Evolutionary conservation across 2,113 vertebrate genomes (phyloP), one percentile per base, ranked within the genome.

Genomic region (Cephalopholis sonnerati): DNA sequence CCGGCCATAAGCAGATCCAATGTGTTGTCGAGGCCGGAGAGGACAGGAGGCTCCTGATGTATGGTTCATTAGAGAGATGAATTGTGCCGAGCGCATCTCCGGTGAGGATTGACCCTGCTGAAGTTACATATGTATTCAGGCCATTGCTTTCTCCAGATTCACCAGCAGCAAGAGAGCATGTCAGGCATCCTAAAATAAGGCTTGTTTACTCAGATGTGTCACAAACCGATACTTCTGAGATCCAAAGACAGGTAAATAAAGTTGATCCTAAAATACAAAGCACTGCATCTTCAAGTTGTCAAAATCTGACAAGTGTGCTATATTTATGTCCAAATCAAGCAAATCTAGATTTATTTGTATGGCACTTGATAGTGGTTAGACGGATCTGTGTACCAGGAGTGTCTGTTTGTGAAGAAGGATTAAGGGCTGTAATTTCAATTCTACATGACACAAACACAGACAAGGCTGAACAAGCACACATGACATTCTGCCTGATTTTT

Each of bases 11-110:
- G 88, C 68, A 59, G 68, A 78, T 81, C 73, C n/a, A 29, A 66
- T 78, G 75, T n/a, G 74, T 79, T 77, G 41, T 67, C 74, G 57
- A 77, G 65, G 65, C 51, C 44, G 18, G 2, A 73, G 73, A 84
- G 79, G 87, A 82, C 80, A 63, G 78, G 27, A 55, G 75, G 61
- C 70, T 83, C 74, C 71, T 73, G 89, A 91, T 91, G 85, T 74
- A 86, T 50, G 74, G 66, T 82, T 90, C 75, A 83, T 92, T 90
- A 85, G 71, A 87, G 89, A 87, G 87, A 92, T 85, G 83, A 92
- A 91, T 89, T 85, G 66, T 57, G 64, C 64, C 15, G 25, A 67
- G 65, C 7, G 8, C 46, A 85, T 85, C 75, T 78, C 61, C 4
- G 11, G 36, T 48, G 87, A 91, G 78, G 74, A 76, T 59, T 83